Evolutionary conservation across 2,888 invertebrate genomes (phyloP).

Genomic region (Dicranocentrus wangi): DNA sequence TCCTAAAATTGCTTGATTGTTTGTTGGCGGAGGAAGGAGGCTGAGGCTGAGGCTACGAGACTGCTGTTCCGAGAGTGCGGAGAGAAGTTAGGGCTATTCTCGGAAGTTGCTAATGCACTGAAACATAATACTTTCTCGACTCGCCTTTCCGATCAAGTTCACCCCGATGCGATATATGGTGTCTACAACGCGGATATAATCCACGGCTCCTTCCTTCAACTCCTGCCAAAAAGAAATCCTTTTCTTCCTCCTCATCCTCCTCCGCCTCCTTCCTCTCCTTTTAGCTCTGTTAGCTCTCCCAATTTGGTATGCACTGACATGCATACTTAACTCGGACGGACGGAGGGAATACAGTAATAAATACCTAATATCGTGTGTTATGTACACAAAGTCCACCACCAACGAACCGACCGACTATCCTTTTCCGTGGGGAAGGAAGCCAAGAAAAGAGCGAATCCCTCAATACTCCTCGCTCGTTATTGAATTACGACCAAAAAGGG

Average conservation of each 20-base stretch:
- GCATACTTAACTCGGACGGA: not conserved
- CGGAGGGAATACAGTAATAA: not conserved
- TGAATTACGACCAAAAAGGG: not conserved
- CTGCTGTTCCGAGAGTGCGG: not conserved
- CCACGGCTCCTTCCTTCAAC: not conserved
- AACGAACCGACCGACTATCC: no score
- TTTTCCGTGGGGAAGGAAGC: not conserved
- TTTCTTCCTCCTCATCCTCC: not conserved
- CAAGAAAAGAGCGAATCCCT: not conserved
- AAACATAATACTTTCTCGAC: constrained; percentile 8
- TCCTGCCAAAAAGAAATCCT: not conserved
- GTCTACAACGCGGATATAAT: not conserved
- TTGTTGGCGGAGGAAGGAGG: constrained; percentile 49
- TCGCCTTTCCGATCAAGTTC: constrained; percentile 7
- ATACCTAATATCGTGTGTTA: no score
- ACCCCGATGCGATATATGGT: not conserved
- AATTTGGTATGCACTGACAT: constrained; percentile 19
- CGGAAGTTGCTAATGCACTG: constrained; percentile 5
- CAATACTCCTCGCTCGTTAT: not conserved
- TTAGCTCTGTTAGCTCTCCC: not conserved
- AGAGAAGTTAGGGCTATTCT: not conserved
- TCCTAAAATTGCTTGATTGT: constrained; percentile 55
- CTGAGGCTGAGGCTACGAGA: not conserved
- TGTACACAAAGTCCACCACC: no score
- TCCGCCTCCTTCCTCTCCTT: no score